Conservation (phyloP, 2,797 vertebrate genomes). For the Telmatherina bonti region DNA sequence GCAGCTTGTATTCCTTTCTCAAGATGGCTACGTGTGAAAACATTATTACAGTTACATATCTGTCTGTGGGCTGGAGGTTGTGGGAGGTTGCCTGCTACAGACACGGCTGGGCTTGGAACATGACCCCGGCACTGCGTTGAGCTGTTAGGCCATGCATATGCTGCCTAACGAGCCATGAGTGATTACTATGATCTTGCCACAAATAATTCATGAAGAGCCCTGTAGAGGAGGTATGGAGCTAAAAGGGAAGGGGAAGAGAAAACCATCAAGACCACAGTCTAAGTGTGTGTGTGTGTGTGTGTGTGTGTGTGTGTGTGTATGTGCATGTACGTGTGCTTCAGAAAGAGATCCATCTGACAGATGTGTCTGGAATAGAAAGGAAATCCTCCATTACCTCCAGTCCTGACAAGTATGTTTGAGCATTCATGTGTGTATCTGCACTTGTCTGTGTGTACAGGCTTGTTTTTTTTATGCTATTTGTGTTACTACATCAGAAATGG, state of each 20-base stretch:
- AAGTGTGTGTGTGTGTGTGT: conserved; percentile 16
- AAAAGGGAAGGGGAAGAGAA: conserved; percentile 32
- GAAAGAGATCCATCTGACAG: conserved; percentile 54
- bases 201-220: conserved; percentile 82
- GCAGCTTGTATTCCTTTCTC: conserved; percentile 30
- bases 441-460: conserved; percentile 10
- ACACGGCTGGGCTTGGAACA: conserved; percentile 70
- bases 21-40: conserved; percentile 30
- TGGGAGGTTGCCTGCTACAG: conserved; percentile 36
- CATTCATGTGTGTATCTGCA: conserved; percentile 9
- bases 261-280: conserved; percentile 41
- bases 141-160: conserved; percentile 73
- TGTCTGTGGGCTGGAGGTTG: conserved; percentile 8
- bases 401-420: conserved; percentile 37
- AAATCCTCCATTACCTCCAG: conserved; percentile 63
- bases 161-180: conserved; percentile 82
- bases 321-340: no score
- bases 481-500: conserved; percentile 69
- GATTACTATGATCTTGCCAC: conserved; percentile 80
- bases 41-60: conserved; percentile 10
- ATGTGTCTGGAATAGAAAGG: conserved; percentile 61
- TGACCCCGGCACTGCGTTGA: conserved; percentile 63
- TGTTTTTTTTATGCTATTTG: conserved; percentile 61
- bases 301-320: no score
- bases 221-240: conserved; percentile 70